Evolutionary conservation across 2,888 invertebrate genomes (phyloP).

Genomic region (Heteromurus nitidus): DNA sequence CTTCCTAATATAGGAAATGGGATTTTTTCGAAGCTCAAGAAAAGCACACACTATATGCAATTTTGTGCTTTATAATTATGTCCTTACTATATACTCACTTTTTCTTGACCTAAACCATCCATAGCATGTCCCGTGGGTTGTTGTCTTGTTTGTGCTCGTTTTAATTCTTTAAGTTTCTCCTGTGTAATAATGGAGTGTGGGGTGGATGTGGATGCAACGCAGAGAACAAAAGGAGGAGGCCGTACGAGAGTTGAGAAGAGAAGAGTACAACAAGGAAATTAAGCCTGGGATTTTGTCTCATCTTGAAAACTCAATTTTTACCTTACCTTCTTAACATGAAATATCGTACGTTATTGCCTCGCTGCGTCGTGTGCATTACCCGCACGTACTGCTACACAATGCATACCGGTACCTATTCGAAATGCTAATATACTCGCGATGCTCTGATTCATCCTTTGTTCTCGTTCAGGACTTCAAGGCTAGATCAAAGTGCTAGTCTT

Average conservation of each 20-base stretch:
- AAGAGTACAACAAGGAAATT: conserved; percentile 62
- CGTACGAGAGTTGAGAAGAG: not conserved
- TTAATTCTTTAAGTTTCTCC: conserved; percentile 15
- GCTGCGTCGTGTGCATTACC: no score
- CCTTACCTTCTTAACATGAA: conserved; percentile 36
- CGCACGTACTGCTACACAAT: no score
- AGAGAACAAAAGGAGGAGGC: conserved; percentile 33
- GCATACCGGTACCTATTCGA: no score
- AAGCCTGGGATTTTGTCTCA: conserved; percentile 64
- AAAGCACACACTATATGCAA: no score
- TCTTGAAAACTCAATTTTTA: conserved; percentile 62
- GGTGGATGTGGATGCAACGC: conserved; percentile 10
- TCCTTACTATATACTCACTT: not conserved
- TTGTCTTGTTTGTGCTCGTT: not conserved
- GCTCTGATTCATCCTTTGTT: conserved; percentile 47
- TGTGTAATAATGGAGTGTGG: not conserved
- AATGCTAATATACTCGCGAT: not conserved
- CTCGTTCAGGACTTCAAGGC: conserved; percentile 35
- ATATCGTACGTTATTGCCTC: conserved; percentile 1
- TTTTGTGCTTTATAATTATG: not conserved
- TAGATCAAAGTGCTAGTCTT: not conserved
- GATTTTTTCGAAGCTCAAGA: conserved; percentile 11
- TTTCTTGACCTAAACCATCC: not conserved
- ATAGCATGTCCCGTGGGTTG: conserved; percentile 33
- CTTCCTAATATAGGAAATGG: not conserved